Conservation (phyloP, 2,113 vertebrate species). For the Cranoglanis bouderius region DNA sequence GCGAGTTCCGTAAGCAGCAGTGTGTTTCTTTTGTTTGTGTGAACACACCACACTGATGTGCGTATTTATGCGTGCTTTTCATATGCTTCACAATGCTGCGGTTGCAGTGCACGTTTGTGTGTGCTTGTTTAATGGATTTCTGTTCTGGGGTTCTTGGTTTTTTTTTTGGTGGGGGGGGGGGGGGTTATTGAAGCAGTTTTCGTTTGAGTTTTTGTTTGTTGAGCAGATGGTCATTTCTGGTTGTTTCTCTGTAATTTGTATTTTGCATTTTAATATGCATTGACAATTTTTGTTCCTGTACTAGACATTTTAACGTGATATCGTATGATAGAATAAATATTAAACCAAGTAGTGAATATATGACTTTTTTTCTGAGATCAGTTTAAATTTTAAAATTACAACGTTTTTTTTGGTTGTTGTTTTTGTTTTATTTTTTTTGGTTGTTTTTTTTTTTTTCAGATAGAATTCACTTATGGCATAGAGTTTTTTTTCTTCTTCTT, state of each 20-base stretch:
- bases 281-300: background rate
- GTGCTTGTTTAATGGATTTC: background rate
- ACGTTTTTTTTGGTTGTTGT: no score
- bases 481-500: background rate
- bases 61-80: background rate
- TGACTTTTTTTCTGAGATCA: background rate
- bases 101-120: background rate
- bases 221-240: slow-evolving; percentile 3
- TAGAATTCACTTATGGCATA: background rate
- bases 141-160: no score
- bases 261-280: background rate
- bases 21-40: background rate
- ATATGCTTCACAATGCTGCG: background rate
- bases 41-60: background rate
- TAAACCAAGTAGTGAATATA: background rate
- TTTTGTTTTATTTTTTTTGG: no score
- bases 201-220: background rate
- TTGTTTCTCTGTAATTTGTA: background rate
- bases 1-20: background rate
- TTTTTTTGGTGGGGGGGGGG: background rate
- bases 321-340: background rate
- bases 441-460: no score
- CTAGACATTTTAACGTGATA: background rate
- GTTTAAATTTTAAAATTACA: background rate
- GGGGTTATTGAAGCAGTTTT: background rate